A percentile compares a stretch with the other conserved stretches of the same genome.
These are phyloP conservation scores for Philhelius pedissequus DNA, from an alignment of 2,888 invertebrate genomes.

Conservation along the genomic window DNA sequence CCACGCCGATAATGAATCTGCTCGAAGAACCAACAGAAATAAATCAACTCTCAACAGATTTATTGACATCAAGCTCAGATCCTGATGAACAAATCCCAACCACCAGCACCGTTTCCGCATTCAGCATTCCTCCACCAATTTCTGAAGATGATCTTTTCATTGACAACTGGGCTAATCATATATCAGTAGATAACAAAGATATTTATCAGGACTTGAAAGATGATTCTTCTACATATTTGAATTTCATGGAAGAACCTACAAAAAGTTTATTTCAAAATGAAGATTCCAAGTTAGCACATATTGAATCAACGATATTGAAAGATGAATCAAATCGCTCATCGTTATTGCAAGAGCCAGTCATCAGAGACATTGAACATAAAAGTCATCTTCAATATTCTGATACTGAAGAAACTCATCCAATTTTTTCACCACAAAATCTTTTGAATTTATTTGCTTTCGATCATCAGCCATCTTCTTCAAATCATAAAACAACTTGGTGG, in stretches of 20 bases:
- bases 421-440: constrained; percentile 26
- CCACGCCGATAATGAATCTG: not conserved
- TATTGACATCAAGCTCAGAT: too few relatives aligned
- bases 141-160: constrained; percentile 27
- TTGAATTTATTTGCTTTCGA: constrained; percentile 42
- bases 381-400: not conserved
- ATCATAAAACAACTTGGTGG: constrained; percentile 22
- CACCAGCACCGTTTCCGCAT: not conserved
- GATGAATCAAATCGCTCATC: not conserved
- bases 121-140: not conserved
- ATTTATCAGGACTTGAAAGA: not conserved
- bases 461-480: constrained; percentile 35
- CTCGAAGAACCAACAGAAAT: not conserved
- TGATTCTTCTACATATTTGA: not conserved
- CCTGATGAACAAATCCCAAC: too few relatives aligned
- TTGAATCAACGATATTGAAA: not conserved
- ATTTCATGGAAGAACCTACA: not conserved
- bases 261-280: constrained; percentile 36
- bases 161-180: constrained; percentile 25
- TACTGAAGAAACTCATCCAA: not conserved
- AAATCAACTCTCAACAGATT: not conserved
- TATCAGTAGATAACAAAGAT: not conserved
- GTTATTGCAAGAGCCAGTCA: not conserved
- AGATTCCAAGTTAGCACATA: not conserved
- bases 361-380: not conserved